Evolutionary conservation across 35 echinoderm and acorn worm species (phyloP).

Genomic region (Ptychodera flava): DNA sequence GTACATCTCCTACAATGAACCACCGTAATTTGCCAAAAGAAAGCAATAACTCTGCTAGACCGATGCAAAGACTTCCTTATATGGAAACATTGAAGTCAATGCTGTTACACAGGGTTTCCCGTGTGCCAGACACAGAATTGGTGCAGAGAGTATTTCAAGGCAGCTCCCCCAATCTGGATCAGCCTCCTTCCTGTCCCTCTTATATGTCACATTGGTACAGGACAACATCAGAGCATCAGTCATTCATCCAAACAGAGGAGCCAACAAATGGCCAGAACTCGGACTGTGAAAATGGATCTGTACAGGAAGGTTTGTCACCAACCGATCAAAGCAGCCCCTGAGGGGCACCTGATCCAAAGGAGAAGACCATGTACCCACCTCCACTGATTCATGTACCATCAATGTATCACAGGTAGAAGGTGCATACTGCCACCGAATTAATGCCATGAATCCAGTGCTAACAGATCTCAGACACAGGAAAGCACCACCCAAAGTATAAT

Average conservation of each 20-base stretch:
- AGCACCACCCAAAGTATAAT: background rate
- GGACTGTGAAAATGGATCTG: background rate
- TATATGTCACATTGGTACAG: background rate
- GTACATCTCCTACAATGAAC: background rate
- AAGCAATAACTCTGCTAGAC: background rate
- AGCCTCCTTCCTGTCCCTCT: too few relatives aligned
- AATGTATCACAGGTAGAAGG: background rate
- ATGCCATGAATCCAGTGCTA: too few relatives aligned
- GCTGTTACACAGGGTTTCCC: too few relatives aligned
- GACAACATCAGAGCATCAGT: background rate
- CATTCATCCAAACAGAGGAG: background rate
- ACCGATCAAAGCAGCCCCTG: background rate
- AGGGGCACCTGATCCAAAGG: background rate
- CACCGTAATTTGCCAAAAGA: background rate
- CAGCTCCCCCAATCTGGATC: too few relatives aligned
- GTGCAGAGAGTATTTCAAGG: too few relatives aligned
- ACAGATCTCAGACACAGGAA: background rate
- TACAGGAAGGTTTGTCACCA: too few relatives aligned
- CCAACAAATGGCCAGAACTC: background rate
- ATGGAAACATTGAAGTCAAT: too few relatives aligned
- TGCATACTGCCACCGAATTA: too few relatives aligned
- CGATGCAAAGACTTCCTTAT: too few relatives aligned
- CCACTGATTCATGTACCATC: background rate
- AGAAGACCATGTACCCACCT: background rate
- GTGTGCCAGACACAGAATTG: too few relatives aligned